Evolutionary conservation across 1,140 invertebrate species (phyloP).

Genomic region (Listronotus bonariensis): DNA sequence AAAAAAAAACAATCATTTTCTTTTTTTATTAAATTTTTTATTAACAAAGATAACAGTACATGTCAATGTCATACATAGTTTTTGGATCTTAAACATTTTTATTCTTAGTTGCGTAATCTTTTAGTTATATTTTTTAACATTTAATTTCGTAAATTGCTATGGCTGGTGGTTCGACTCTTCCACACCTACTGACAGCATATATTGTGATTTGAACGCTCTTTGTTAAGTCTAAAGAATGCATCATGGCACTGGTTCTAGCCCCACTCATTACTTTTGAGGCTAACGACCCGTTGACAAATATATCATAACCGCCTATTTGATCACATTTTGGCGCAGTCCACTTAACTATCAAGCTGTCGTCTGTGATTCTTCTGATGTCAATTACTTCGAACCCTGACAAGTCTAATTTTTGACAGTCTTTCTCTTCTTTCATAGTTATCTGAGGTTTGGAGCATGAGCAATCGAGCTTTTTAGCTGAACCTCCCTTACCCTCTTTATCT

Average conservation of each 20-base stretch:
- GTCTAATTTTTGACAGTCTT: conserved; percentile 27
- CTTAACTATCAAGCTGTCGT: conserved; percentile 45
- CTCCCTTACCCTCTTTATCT: background rate
- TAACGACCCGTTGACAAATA: conserved; percentile 39
- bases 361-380: conserved; percentile 39
- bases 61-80: conserved; percentile 8
- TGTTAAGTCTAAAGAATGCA: conserved; percentile 39
- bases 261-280: conserved; percentile 43
- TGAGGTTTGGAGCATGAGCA: conserved; percentile 23
- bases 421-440: conserved; percentile 20
- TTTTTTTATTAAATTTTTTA: background rate
- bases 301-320: conserved; percentile 42
- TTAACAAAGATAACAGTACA: conserved; percentile 8
- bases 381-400: conserved; percentile 34
- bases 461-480: background rate
- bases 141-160: conserved; percentile 43
- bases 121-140: conserved; percentile 1
- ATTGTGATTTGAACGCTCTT: conserved; percentile 40
- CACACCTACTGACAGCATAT: conserved; percentile 40
- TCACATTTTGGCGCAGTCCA: conserved; percentile 36
- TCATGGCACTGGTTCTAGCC: conserved; percentile 42
- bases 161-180: conserved; percentile 43
- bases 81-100: background rate
- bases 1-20: background rate
- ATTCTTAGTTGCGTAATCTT: background rate